Evolutionary conservation across 2,797 vertebrate species (phyloP), one percentile per base, ranked within the genome.

Genomic region (Centropyge bicolor): DNA sequence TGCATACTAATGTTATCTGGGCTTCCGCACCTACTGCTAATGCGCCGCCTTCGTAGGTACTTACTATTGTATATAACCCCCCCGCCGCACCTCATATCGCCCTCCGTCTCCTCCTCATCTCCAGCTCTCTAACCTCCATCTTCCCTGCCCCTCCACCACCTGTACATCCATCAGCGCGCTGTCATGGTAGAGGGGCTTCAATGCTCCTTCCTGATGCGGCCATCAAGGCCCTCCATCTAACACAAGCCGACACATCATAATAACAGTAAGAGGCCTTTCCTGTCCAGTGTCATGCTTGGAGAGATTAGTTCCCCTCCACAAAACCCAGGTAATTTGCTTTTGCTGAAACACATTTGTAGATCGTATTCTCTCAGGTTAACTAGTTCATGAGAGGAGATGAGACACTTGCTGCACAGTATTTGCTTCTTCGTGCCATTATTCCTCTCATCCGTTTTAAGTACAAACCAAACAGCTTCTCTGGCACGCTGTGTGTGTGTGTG

Each of bases 281-380:
- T 95, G 94, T 96, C 95, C 94, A 90, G 92, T 95, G 95, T 96
- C 95, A 96, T 95, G 94, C 94, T 94, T 94, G 92, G 93, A 94
- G 91, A 96, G 95, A 96, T 96, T 96, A 96, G 95, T 96, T 96
- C 95, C 94, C 94, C 95, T 95, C 93, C 95, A 95, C 92, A 93
- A 95, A 95, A 95, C 94, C 91, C 88, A 95, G 95, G 94, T 95
- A 93, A 95, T 95, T 95, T 95, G 93, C 95, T 94, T 93, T 93
- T 92, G 91, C 92, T 90, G 89, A 93, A 94, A 95, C 94, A 94
- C 94, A 93, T 96, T 95, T 96, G 94, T 93, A 93, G 93, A 94
- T 90, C 77, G 86, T 92, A 92, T 91, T 94, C 91, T 92, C 91
- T 91, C 89, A 90, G 92, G 92, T 95, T 93, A 95, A 94, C 92